Base-by-base conservation (phyloP, 2,888 invertebrate species). In the Lasioglossum vierecki region DNA sequence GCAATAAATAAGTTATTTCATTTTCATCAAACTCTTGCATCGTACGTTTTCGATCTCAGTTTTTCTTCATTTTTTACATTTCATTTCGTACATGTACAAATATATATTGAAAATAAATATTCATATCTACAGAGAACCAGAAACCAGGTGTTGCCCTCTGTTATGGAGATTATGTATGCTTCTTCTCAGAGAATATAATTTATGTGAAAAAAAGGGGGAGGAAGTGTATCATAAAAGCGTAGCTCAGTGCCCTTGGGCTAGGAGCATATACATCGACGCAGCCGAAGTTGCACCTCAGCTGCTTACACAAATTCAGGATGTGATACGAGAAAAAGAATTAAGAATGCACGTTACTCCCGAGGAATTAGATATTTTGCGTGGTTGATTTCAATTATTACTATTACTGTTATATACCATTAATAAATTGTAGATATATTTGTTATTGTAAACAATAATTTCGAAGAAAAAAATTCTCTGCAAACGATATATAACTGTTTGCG, bases 301-400 rank as follows among this genome's bases (percentile, higher is more conserved):
- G 83, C 88, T 95, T 86, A 95, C 96, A 1, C 97, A 97, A 95
- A 96, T 98, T 89, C 97, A 97, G 92, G 98, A 98, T 95, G 95
- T 97, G 81, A 96, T 98, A 92, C 96, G 97, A 78, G 98, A 98
- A 93, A 97, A 97, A 92, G 96, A 97, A 92, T 95, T 98, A 84
- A 96, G 98, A 78, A 95, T 97, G 91, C 98, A 97, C 94, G 97
- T 98, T 71, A 96, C 97, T 71, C 97, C 97, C 0, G 97, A 97
- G 94, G 98, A 98, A 95, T 95, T 98, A 82, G 96, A 96, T 88
- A 96, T 97, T 83, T 93, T 97, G 63, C 95, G 97, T 89, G 95
- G 94, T 92, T 85, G 66, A 79, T 60, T 44, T 66, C 13, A 57
- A 35, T 63, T 35, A 49, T 44, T 44, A 44, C 3, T 44, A 44